Conservation (phyloP, 1,140 invertebrate genomes). For the Mizuhopecten yessoensis region DNA sequence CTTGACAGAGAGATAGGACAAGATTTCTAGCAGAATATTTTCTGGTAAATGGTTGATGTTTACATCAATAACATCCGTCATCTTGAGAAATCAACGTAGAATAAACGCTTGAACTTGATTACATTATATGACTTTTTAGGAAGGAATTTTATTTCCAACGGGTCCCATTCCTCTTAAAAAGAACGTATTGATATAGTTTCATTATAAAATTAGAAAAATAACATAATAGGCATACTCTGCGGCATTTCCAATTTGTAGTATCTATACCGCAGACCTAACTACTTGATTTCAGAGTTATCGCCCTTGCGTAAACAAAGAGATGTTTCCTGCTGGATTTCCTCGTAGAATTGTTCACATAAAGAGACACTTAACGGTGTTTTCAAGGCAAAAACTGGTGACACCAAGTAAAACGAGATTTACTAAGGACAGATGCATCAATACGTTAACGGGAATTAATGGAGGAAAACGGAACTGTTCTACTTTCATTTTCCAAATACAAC, state of each 20-base stretch:
- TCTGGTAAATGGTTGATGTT: constrained; percentile 43
- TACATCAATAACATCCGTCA: not conserved
- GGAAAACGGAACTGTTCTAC: not conserved
- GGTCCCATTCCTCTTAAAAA: not conserved
- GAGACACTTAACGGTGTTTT: not conserved
- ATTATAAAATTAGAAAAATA: too few species aligned
- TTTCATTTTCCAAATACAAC: not conserved
- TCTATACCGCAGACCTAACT: too few species aligned
- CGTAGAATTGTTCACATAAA: not conserved
- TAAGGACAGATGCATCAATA: not conserved
- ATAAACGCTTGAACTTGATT: not conserved
- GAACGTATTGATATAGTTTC: not conserved
- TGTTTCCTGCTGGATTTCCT: not conserved
- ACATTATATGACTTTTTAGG: not conserved
- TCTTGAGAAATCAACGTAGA: not conserved
- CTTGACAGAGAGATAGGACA: constrained; percentile 45
- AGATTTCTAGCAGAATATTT: constrained; percentile 50
- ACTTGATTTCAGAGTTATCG: too few species aligned
- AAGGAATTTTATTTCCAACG: not conserved
- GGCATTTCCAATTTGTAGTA: too few species aligned
- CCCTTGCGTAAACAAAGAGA: not conserved
- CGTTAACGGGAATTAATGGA: not conserved
- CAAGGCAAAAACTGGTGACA: not conserved
- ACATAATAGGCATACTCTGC: too few species aligned
- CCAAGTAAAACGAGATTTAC: not conserved